These are phyloP conservation scores for Rhaphigaster nebulosa DNA, from an alignment of 2,888 invertebrate species.

Conservation along the genomic window DNA sequence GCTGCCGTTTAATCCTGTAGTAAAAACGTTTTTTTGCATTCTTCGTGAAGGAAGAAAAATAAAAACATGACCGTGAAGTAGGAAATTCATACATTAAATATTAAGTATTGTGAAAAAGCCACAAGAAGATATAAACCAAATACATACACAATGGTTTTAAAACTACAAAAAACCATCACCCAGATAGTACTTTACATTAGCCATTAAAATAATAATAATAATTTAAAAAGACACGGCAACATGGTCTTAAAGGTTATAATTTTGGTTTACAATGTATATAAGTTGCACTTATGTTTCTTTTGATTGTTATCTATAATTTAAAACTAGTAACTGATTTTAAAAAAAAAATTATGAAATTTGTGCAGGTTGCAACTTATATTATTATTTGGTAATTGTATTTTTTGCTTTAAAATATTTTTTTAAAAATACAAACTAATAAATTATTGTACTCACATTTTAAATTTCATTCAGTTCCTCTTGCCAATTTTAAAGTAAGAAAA, in stretches of 20 bases:
- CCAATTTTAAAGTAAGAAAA: not conserved
- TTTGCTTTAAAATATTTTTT: not conserved
- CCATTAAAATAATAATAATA: slow-evolving; percentile 18
- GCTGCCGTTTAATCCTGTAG: slow-evolving; percentile 7
- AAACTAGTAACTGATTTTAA: not conserved
- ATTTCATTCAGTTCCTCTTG: not conserved
- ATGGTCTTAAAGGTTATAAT: slow-evolving; percentile 10
- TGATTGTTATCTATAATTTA: not conserved
- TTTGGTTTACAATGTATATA: not conserved
- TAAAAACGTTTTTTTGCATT: not conserved
- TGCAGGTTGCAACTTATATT: not conserved
- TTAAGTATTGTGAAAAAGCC: slow-evolving; percentile 33
- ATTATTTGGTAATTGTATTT: not conserved
- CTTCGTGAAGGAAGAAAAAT: slow-evolving; percentile 49
- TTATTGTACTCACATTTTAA: not conserved
- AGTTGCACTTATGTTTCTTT: not conserved
- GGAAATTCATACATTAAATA: slow-evolving; percentile 36
- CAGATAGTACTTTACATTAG: not conserved
- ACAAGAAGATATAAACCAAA: slow-evolving; percentile 40
- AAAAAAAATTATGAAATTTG: not conserved
- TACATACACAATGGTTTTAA: slow-evolving; percentile 24
- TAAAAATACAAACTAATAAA: not conserved
- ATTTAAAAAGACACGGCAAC: slow-evolving; percentile 6
- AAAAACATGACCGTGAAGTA: slow-evolving; percentile 41
- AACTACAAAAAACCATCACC: not conserved